A percentile compares a stretch with the other conserved stretches of the same genome.
Evolutionary conservation across 1,140 invertebrate species (phyloP).

Genomic region (Sycobia sp.): DNA sequence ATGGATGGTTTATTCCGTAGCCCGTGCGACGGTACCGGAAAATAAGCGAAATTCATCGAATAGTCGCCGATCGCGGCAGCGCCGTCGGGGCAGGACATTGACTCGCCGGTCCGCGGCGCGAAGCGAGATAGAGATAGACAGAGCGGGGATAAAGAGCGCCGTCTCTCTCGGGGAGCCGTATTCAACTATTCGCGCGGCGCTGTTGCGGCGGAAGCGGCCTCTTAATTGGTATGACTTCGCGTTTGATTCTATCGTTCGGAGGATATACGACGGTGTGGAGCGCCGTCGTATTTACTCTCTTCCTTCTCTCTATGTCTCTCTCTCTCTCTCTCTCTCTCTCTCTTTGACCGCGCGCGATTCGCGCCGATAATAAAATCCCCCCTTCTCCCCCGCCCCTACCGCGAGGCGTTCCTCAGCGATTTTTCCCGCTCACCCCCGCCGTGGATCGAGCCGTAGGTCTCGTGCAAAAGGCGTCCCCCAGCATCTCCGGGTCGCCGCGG

Average conservation of each 20-base stretch:
- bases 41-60: not conserved
- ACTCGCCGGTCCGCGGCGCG: too few species aligned
- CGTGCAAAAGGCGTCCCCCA: not conserved
- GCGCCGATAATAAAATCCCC: constrained; percentile 25
- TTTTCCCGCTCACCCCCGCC: too few species aligned
- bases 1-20: too few species aligned
- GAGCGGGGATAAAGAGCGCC: not conserved
- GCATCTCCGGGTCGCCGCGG: too few species aligned
- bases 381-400: not conserved
- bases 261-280: constrained; percentile 44
- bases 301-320: too few species aligned
- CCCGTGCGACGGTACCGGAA: too few species aligned
- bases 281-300: too few species aligned
- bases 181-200: too few species aligned
- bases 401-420: constrained; percentile 3
- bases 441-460: not conserved
- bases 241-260: constrained; percentile 42
- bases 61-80: too few species aligned
- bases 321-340: too few species aligned
- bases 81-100: too few species aligned
- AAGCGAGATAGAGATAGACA: not conserved
- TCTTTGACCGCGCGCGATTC: constrained; percentile 18
- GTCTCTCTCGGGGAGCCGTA: not conserved
- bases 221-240: constrained; percentile 43
- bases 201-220: too few species aligned